Percentiles rank a stretch among this genome's conserved stretches.
phyloP scores from a whole-genome alignment of 2,888 invertebrate species.

The Zelleria hepariella region DNA sequence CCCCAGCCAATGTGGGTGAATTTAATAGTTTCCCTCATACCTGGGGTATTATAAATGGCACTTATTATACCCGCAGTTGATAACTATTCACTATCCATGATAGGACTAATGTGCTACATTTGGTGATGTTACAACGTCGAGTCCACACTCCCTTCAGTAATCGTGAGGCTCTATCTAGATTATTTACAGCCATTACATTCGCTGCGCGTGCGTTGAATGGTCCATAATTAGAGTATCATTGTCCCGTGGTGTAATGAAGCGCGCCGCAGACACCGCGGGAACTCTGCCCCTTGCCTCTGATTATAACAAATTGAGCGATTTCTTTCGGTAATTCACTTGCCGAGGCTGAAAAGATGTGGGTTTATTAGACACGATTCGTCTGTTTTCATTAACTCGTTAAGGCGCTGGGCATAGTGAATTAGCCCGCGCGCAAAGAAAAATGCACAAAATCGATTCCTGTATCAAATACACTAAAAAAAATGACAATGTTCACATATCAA shows the following conservation, averaged over 20 bases:
- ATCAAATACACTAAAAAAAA: no score
- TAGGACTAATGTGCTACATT: not conserved
- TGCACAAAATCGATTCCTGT: not conserved
- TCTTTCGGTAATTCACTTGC: constrained; percentile 36
- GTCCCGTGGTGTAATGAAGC: constrained; percentile 51
- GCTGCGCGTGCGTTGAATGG: constrained; percentile 58
- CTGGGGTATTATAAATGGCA: not conserved
- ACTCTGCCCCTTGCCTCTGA: constrained; percentile 36
- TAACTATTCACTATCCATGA: not conserved
- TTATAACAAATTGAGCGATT: constrained; percentile 53
- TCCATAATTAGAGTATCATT: constrained; percentile 65
- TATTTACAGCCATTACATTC: constrained; percentile 46
- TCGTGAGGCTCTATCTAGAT: constrained; percentile 35
- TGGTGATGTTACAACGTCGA: not conserved
- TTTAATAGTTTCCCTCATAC: not conserved
- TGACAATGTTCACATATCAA: no score
- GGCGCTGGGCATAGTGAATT: no score
- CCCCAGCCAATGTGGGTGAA: not conserved
- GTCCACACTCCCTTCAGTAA: constrained; percentile 14
- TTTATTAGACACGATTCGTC: not conserved
- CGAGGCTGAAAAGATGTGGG: not conserved
- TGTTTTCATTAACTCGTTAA: not conserved
- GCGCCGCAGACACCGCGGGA: constrained; percentile 32
- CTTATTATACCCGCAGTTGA: not conserved
- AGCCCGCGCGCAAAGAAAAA: no score